Evolutionary conservation across 53 echinoderm and acorn worm species (phyloP).

Genomic region (Temnopleurus reevesii): DNA sequence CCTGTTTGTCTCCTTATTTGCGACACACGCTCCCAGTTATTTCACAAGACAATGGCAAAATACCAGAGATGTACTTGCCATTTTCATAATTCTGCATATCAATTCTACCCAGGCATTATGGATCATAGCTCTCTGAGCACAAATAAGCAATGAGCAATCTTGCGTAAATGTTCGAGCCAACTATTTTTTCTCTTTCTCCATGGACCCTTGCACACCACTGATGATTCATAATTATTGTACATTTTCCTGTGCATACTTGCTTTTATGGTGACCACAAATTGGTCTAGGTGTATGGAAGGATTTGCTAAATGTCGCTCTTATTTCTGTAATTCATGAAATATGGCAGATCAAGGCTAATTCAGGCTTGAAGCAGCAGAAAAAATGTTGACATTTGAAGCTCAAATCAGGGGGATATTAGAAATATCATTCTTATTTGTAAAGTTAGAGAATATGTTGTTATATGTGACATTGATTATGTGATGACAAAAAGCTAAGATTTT

Average conservation of each 20-base stretch:
- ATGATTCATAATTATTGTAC: background rate
- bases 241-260: background rate
- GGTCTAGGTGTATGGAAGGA: background rate
- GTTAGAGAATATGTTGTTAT: too few species aligned
- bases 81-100: background rate
- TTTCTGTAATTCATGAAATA: background rate
- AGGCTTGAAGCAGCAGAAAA: too few species aligned
- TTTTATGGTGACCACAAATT: background rate
- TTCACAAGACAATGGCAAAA: background rate
- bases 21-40: background rate
- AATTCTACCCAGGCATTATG: background rate
- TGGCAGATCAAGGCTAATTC: too few species aligned
- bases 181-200: background rate
- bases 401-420: too few species aligned
- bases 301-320: background rate
- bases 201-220: background rate
- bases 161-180: conserved; percentile 24
- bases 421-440: too few species aligned
- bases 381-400: too few species aligned
- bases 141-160: conserved; percentile 8
- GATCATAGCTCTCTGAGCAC: background rate
- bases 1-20: background rate
- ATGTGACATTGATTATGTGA: too few species aligned
- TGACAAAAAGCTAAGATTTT: too few species aligned
- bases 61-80: background rate